Evolutionary conservation across 2,797 vertebrate genomes (phyloP).

Genomic region (Podarcis siculus): DNA sequence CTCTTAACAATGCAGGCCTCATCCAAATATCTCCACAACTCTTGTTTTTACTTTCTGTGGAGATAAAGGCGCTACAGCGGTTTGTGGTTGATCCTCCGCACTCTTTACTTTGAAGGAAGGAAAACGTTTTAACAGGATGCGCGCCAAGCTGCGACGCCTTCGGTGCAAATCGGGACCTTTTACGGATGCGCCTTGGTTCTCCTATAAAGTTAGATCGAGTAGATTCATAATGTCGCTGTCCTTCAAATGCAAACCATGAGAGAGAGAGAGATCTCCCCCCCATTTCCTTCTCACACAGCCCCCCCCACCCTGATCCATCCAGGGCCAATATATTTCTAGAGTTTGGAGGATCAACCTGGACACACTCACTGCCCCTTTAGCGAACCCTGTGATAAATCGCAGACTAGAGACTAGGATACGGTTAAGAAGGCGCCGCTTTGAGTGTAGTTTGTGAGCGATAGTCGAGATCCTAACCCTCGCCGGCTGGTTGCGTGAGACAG

Average conservation of each 20-base stretch:
- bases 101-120: background rate
- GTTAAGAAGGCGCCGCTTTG: too few relatives aligned
- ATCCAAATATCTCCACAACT: background rate
- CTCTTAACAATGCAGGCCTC: too few relatives aligned
- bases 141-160: too few relatives aligned
- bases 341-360: background rate
- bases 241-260: background rate
- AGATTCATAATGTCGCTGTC: background rate
- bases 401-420: too few relatives aligned
- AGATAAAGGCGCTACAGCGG: rapidly evolving
- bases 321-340: background rate
- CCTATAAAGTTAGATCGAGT: background rate
- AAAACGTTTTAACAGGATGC: background rate
- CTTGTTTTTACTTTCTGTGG: background rate
- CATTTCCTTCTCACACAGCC: background rate
- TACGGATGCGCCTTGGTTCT: background rate
- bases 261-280: too few relatives aligned
- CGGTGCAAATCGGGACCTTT: background rate
- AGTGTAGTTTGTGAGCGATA: background rate
- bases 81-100: background rate
- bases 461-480: background rate
- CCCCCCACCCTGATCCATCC: background rate
- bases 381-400: background rate
- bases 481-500: too few relatives aligned
- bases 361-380: background rate